Evolutionary conservation across 2,888 invertebrate species (phyloP).

Genomic region (Macropis europaea): DNA sequence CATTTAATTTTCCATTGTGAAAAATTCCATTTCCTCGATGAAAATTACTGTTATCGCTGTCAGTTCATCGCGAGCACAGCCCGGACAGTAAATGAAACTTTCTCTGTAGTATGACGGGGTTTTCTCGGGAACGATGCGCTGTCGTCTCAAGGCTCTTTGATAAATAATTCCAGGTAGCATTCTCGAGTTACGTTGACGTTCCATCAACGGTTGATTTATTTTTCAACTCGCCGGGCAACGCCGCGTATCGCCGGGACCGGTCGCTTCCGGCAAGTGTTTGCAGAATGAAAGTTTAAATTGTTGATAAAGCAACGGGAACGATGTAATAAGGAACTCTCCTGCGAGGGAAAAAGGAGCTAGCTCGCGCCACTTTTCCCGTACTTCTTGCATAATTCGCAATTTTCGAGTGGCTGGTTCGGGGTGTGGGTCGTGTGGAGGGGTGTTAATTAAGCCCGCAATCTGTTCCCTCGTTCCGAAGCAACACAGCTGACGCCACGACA

Average conservation of each 20-base stretch:
- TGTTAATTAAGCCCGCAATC: conserved; percentile 53
- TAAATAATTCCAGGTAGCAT: conserved; percentile 16
- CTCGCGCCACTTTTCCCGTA: conserved; percentile 10
- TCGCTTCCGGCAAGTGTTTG: neutral
- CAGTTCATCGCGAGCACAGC: too few species aligned
- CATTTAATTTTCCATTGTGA: too few species aligned
- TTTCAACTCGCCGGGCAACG: neutral
- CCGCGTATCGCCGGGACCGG: neutral
- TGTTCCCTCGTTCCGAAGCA: conserved; percentile 38
- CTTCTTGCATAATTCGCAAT: conserved; percentile 50
- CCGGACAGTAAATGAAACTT: too few species aligned
- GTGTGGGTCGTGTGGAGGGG: conserved; percentile 1
- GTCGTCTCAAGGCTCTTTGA: neutral
- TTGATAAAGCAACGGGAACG: conserved; percentile 41
- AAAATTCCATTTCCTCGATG: too few species aligned
- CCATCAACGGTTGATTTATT: conserved; percentile 20
- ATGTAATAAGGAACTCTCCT: conserved; percentile 34
- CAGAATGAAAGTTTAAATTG: conserved; percentile 46
- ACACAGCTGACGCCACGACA: conserved; percentile 48
- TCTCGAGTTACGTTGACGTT: conserved; percentile 20
- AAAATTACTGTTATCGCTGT: too few species aligned
- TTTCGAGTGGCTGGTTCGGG: conserved; percentile 30
- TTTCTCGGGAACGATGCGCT: neutral
- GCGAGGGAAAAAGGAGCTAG: conserved; percentile 26
- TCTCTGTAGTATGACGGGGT: too few species aligned